phyloP scores from a whole-genome alignment of 2,797 vertebrate genomes.

The Leptatherina wallacei region DNA sequence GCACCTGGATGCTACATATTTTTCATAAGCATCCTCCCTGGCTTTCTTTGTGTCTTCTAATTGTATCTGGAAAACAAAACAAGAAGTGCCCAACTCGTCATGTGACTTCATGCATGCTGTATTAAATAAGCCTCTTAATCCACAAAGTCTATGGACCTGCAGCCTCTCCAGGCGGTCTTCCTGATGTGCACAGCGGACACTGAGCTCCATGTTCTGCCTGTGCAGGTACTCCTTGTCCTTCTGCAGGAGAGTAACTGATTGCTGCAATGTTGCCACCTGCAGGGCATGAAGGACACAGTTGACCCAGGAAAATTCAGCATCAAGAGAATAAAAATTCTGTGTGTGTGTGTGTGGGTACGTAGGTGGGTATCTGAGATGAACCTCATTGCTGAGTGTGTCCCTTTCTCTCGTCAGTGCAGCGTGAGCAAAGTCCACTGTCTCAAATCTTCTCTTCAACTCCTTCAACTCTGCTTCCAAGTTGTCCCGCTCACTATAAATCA shows the following conservation, averaged over 20 bases:
- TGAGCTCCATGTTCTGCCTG: slow-evolving; percentile 95
- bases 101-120: neutral
- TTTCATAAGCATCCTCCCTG: slow-evolving; percentile 95
- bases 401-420: slow-evolving; percentile 87
- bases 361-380: slow-evolving; percentile 57
- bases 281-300: slow-evolving; percentile 25
- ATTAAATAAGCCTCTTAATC: neutral
- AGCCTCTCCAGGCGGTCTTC: slow-evolving; percentile 94
- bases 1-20: slow-evolving; percentile 94
- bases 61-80: slow-evolving; percentile 80
- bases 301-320: neutral
- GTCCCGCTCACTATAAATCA: slow-evolving; percentile 89
- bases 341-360: neutral
- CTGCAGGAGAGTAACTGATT: slow-evolving; percentile 91
- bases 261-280: slow-evolving; percentile 89
- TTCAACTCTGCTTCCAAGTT: slow-evolving; percentile 87
- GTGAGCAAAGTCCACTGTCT: slow-evolving; percentile 87
- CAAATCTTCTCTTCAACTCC: slow-evolving; percentile 87
- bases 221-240: slow-evolving; percentile 98
- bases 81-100: neutral
- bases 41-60: slow-evolving; percentile 94
- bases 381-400: slow-evolving; percentile 91
- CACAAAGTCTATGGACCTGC: slow-evolving; percentile 67
- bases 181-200: slow-evolving; percentile 91
- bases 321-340: neutral